A percentile compares a stretch with the other conserved stretches of the same genome.
These are phyloP conservation scores for Gadus chalcogrammus DNA, from an alignment of 2,113 vertebrate genomes.

Conservation along the genomic window DNA sequence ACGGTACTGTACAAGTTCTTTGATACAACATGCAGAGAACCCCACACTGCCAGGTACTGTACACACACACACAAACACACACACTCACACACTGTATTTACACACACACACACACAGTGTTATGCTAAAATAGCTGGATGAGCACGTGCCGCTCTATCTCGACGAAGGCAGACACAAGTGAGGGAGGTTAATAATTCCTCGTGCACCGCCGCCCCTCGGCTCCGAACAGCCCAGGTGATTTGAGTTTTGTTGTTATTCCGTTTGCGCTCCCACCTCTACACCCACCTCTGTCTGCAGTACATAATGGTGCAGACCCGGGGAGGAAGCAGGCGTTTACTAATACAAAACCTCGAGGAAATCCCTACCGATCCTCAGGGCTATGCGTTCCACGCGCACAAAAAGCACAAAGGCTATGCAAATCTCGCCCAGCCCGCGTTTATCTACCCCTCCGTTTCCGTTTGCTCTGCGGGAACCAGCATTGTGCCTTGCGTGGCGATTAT, in stretches of 20 bases:
- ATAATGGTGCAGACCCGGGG: conserved; percentile 71
- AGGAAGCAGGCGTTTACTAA: conserved; percentile 75
- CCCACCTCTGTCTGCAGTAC: conserved; percentile 70
- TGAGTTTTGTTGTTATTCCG: conserved; percentile 62
- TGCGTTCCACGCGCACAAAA: conserved; percentile 63
- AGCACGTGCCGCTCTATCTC: conserved; percentile 24
- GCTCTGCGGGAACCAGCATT: conserved; percentile 72
- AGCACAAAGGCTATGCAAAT: conserved; percentile 77
- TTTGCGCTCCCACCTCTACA: conserved; percentile 55
- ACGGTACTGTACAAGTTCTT: conserved; percentile 15
- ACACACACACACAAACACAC: no score
- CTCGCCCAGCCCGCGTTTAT: conserved; percentile 71
- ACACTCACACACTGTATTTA: neutral
- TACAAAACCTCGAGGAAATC: conserved; percentile 72
- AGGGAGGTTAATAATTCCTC: conserved; percentile 50
- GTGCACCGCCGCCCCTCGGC: neutral
- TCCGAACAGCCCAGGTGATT: conserved; percentile 56
- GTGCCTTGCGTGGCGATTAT: conserved; percentile 73
- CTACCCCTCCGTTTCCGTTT: conserved; percentile 67
- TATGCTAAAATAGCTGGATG: conserved; percentile 11
- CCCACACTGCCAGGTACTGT: no score
- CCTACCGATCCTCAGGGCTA: conserved; percentile 70
- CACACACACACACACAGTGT: no score
- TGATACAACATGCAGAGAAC: conserved; percentile 2
- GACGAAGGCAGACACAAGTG: conserved; percentile 30